phyloP scores from a whole-genome alignment of 2,888 invertebrate species.

The Xestobium rufovillosum region DNA sequence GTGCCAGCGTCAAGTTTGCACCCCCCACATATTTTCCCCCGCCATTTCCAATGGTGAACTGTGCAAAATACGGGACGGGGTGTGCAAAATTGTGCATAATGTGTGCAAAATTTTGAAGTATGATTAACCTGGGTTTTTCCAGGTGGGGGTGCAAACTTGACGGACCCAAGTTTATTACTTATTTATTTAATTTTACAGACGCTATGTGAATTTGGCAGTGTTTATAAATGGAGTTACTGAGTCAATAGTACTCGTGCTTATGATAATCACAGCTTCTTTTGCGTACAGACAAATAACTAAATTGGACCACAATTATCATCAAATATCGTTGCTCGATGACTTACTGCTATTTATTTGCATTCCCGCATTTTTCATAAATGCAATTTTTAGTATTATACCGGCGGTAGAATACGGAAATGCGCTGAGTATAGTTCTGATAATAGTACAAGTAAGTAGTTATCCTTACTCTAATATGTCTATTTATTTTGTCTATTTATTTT shows the following conservation, averaged over 20 bases:
- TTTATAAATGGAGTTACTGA: conserved; percentile 48
- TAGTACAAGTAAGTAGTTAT: conserved; percentile 27
- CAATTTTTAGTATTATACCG: conserved; percentile 60
- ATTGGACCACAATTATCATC: conserved; percentile 58
- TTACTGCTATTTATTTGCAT: conserved; percentile 62
- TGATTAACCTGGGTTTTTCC: too few species aligned
- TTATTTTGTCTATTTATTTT: conserved; percentile 7
- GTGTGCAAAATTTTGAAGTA: too few species aligned
- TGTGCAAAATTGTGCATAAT: too few species aligned
- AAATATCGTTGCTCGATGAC: conserved; percentile 60
- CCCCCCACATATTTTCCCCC: too few species aligned
- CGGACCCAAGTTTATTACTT: too few species aligned
- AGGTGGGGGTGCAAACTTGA: too few species aligned
- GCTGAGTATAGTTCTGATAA: conserved; percentile 22
- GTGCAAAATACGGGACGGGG: too few species aligned
- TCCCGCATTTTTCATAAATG: conserved; percentile 65
- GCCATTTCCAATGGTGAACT: too few species aligned
- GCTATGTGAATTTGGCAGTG: conserved; percentile 46
- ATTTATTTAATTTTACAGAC: conserved; percentile 41
- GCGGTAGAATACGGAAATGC: conserved; percentile 41
- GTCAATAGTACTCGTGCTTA: conserved; percentile 47
- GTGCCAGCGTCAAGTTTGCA: too few species aligned
- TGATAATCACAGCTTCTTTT: conserved; percentile 52
- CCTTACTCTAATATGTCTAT: conserved; percentile 4
- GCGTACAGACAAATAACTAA: conserved; percentile 58